phyloP scores from a whole-genome alignment of 2,797 vertebrate species.

The Liparis tanakae region DNA sequence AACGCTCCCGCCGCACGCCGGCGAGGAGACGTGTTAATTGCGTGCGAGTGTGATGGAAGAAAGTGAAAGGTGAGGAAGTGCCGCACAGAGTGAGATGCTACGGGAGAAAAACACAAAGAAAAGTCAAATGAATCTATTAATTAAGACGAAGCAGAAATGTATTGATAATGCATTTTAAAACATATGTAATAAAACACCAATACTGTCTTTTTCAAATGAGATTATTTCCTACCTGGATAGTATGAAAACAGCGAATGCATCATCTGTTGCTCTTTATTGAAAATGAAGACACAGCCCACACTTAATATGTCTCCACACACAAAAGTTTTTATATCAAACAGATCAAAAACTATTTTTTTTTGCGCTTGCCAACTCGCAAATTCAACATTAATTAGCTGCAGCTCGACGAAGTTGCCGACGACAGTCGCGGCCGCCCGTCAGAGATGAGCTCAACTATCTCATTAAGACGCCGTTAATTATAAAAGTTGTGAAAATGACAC shows the following conservation, averaged over 20 bases:
- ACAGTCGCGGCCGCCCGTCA: not conserved
- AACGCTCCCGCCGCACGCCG: not conserved
- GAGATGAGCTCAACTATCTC: not conserved
- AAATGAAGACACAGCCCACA: not conserved
- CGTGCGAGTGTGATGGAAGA: not conserved
- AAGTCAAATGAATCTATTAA: not conserved
- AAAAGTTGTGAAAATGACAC: conserved; percentile 1
- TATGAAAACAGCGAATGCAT: not conserved
- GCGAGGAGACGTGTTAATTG: conserved; percentile 24
- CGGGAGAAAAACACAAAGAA: not conserved
- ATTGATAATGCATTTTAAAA: not conserved
- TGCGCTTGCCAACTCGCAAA: not conserved
- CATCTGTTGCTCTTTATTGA: not conserved
- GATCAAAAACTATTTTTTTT: not conserved
- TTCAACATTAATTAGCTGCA: conserved; percentile 1
- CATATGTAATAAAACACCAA: not conserved
- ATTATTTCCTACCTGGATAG: not conserved
- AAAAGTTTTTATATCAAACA: not conserved
- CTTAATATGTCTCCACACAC: not conserved
- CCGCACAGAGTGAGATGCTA: not conserved
- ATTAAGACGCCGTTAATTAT: not conserved
- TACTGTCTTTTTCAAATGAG: not conserved
- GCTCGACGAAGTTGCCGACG: not conserved
- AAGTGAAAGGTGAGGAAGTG: conserved; percentile 8
- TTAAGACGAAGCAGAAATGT: not conserved